Conservation (phyloP, 2,797 vertebrate species). For the Gymnothorax reevesii region DNA sequence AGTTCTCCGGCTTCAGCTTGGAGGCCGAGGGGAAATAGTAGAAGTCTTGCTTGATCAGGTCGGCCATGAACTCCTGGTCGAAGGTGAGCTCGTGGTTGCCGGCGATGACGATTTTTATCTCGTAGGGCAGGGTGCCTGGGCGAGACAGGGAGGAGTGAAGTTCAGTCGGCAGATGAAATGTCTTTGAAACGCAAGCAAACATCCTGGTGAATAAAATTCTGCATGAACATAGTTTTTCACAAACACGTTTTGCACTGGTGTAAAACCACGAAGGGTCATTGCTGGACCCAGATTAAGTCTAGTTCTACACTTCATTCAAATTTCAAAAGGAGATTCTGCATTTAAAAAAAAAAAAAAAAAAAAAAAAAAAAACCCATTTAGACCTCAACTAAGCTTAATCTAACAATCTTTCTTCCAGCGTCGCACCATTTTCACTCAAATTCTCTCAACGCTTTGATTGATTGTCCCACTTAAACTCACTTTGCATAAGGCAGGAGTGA, state of each 20-base stretch:
- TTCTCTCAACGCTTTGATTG: background rate
- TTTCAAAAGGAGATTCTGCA: no score
- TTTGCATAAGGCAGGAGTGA: background rate
- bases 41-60: conserved; percentile 97
- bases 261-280: background rate
- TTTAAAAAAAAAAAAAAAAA: no score
- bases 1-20: conserved; percentile 94
- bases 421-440: background rate
- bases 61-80: conserved; percentile 98
- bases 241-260: background rate
- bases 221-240: background rate
- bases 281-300: no score
- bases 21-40: conserved; percentile 96
- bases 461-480: background rate
- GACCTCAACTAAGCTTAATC: no score
- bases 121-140: conserved; percentile 90
- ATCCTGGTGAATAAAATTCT: background rate
- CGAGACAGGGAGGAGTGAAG: background rate
- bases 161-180: background rate
- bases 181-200: background rate
- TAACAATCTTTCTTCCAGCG: background rate
- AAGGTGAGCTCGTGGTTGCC: conserved; percentile 97
- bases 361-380: no score
- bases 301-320: no score
- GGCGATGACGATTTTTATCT: conserved; percentile 95